Base-by-base conservation (phyloP, 1,140 invertebrate species). In the Rhynchophorus ferrugineus region DNA sequence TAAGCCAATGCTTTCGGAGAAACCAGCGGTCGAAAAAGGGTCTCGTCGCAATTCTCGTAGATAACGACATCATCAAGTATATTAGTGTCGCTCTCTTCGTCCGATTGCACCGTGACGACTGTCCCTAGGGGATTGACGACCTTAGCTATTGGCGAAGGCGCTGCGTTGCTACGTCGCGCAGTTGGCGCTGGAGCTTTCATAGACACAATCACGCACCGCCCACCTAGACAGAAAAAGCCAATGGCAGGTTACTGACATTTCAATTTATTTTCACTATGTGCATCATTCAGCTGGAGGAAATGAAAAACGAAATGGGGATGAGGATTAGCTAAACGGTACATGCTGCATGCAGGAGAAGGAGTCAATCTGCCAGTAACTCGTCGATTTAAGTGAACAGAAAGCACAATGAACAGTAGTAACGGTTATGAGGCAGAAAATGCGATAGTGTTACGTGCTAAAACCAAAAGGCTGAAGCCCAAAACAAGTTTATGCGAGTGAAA, bases 151-250 rank as follows among this genome's bases (percentile, higher is more conserved):
- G 74, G 72, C 51, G 53, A 22, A n/a, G 42, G 42, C n/a, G 73
- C 39, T 18, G 59, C 65, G 35, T 65, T 61, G 54, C 50, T 42
- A 44, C 50, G 43, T 37, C 29, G 37, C 21, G 38, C 43, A 29
- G 36, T 21, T 11, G 14, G 24, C 19, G 50, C 41, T 13, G 58
- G 56, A 21, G 61, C 49, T 65, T 67, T 65, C 63, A 68, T 59
- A 43, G 67, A 66, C 22, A 69, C 63, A 38, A 69, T 74, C 73
- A 75, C 71, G 72, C 75, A 75, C 73, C 72, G 69, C 72, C 75
- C 76, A 79, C 79, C 82, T 82, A 46, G 74, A 73, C 75, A 80
- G 78, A 79, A 80, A 81, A 79, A 83, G 81, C 82, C 82, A 80
- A 82, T 79, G 81, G 81, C 82, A 83, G 79, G 79, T 79, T 59